A percentile compares a stretch with the other conserved stretches of the same genome.
Conservation (phyloP, 1,140 invertebrate species). For the Tetranychus cinnabarinus region DNA sequence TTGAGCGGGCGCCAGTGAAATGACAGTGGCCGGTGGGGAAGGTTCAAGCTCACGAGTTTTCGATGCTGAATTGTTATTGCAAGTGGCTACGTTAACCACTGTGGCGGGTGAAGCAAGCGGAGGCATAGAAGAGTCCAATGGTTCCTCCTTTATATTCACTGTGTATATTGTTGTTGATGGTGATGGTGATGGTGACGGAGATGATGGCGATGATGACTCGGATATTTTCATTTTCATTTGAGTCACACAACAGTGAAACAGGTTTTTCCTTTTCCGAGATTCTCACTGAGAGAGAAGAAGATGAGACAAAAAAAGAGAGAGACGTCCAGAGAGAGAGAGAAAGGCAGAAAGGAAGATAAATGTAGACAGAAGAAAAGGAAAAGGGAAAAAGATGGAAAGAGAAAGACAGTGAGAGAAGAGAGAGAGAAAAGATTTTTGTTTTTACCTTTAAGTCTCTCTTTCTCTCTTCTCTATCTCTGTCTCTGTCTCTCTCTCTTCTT, state of each 20-base stretch:
- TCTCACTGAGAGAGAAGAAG: background rate
- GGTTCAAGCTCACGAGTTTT: slow-evolving; percentile 6
- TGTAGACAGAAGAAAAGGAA: background rate
- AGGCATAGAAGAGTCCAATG: slow-evolving; percentile 6
- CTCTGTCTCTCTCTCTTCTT: background rate
- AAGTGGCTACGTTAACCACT: slow-evolving; percentile 2
- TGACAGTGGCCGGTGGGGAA: slow-evolving; percentile 9
- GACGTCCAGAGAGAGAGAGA: background rate
- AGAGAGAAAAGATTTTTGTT: too few species aligned
- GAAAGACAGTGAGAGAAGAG: too few species aligned
- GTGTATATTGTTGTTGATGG: background rate
- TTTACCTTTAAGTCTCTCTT: background rate
- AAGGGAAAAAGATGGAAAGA: too few species aligned
- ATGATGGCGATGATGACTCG: background rate
- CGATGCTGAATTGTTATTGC: background rate
- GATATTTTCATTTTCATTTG: background rate
- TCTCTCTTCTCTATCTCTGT: background rate
- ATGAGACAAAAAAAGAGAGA: background rate
- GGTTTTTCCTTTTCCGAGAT: background rate
- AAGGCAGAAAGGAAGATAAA: background rate
- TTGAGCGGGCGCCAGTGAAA: slow-evolving; percentile 8
- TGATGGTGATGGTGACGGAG: background rate
- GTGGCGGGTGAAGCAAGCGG: slow-evolving; percentile 6
- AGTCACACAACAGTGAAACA: background rate
- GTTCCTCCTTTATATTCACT: slow-evolving; percentile 4